Conservation (phyloP, 2,888 invertebrate genomes). For the Glaucopsyche alexis region DNA sequence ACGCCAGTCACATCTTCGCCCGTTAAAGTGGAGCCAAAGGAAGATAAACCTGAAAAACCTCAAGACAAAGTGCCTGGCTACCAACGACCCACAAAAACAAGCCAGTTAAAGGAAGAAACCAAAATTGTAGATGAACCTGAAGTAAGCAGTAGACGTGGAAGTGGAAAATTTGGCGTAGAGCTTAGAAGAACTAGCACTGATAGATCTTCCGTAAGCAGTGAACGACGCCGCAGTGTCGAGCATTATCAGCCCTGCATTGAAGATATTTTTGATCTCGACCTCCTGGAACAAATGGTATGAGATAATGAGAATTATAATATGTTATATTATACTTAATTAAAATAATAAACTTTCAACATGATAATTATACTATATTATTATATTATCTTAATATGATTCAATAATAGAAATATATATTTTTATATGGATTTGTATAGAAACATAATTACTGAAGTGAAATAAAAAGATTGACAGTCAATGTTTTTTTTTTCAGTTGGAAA, state of each 20-base stretch:
- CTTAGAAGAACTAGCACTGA: slow-evolving; percentile 80
- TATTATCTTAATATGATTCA: too few relatives aligned
- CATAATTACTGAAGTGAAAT: too few relatives aligned
- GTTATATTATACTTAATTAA: slow-evolving; percentile 34
- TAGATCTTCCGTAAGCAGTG: slow-evolving; percentile 66
- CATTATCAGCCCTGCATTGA: slow-evolving; percentile 82
- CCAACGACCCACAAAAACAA: slow-evolving; percentile 63
- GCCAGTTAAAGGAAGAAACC: slow-evolving; percentile 63
- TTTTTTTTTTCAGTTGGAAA: slow-evolving; percentile 82
- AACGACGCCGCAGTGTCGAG: slow-evolving; percentile 71
- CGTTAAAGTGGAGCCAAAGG: slow-evolving; percentile 45
- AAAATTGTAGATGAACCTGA: slow-evolving; percentile 58
- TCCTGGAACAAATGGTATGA: slow-evolving; percentile 86
- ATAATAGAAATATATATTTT: too few relatives aligned
- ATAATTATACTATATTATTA: too few relatives aligned
- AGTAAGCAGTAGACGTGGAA: slow-evolving; percentile 74
- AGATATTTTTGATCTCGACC: slow-evolving; percentile 85
- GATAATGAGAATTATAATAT: slow-evolving; percentile 37
- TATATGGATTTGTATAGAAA: too few relatives aligned
- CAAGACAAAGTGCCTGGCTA: slow-evolving; percentile 62
- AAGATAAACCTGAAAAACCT: slow-evolving; percentile 47
- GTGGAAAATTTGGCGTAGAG: slow-evolving; percentile 85
- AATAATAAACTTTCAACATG: slow-evolving; percentile 37
- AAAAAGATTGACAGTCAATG: too few relatives aligned
- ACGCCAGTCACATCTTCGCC: slow-evolving; percentile 49